These are phyloP conservation scores for Condylura cristata DNA, from an alignment of 2,113 vertebrate genomes.

Conservation along the genomic window DNA sequence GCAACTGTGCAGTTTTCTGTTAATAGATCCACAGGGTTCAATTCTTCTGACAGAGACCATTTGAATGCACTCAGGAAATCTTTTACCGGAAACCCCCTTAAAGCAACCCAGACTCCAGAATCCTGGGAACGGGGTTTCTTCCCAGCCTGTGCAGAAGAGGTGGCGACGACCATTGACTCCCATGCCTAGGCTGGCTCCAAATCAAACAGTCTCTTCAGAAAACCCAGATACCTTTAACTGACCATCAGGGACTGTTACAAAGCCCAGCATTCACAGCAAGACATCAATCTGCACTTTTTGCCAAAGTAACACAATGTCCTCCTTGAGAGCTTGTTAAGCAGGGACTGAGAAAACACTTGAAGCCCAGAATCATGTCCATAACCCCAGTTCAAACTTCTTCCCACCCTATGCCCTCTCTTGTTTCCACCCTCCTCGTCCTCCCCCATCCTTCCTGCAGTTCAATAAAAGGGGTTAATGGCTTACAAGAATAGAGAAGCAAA, in stretches of 20 bases:
- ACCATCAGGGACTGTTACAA: constrained; percentile 74
- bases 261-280: constrained; percentile 82
- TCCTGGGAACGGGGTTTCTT: constrained; percentile 80
- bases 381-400: constrained; percentile 57
- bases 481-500: constrained; percentile 66
- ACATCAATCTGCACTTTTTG: constrained; percentile 81
- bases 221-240: constrained; percentile 80
- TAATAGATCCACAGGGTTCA: constrained; percentile 68
- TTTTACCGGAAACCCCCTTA: constrained; percentile 52
- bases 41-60: constrained; percentile 63
- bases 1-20: background rate
- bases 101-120: constrained; percentile 66
- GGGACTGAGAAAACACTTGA: constrained; percentile 73
- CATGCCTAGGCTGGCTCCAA: constrained; percentile 72
- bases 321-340: constrained; percentile 80
- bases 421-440: constrained; percentile 36
- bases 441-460: constrained; percentile 59
- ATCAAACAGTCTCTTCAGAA: constrained; percentile 79
- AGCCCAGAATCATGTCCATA: constrained; percentile 74
- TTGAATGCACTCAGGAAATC: constrained; percentile 74
- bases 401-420: constrained; percentile 46
- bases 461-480: constrained; percentile 70
- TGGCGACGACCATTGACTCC: constrained; percentile 44
- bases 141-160: constrained; percentile 56
- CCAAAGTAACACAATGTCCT: constrained; percentile 81